Evolutionary conservation across 2,113 vertebrate species (phyloP), one percentile per base, ranked within the genome.

Genomic region (Tursiops truncatus): DNA sequence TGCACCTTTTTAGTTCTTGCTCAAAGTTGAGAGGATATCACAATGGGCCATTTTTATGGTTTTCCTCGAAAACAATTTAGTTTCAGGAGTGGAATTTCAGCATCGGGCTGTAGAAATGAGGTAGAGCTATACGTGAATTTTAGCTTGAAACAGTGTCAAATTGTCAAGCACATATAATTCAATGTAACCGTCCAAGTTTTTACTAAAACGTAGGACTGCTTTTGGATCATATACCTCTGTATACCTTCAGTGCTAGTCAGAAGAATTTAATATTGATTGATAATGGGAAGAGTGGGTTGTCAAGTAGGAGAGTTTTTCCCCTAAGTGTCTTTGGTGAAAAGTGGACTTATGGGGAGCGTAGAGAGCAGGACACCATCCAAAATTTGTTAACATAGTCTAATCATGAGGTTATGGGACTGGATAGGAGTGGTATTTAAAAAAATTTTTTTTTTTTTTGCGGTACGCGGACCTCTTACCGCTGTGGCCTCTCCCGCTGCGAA

Each of bases 11-110:
- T 70, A 95, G 31, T 93, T 94, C 33, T n/a, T 53, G 7, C 7
- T 83, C 23, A 89, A 15, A 81, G 38, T 63, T 94, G 33, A 74
- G 20, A 96, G 58, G 44, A 60, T 80, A 31, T 6, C 26, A 67
- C 36, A 68, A 11, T 68, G 23, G 92, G 60, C 2, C 56, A n/a
- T 89, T 92, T 95, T 92, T 28, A 50, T 93, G 60, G 18, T 71
- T 85, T 90, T 96, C 44, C 70, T 60, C 21, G 50, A 89, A 96
- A 95, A 38, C 28, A 25, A 58, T 88, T 95, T 91, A 41, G 62
- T 94, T 90, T 97, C 20, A 86, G 60, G 44, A 88, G 53, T 77
- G 36, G 56, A 84, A 53, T 58, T 82, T 36, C 33, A 73, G 0
- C 18, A 76, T 96, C 44, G 56, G 77, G 25, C 62, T 93, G 2